A percentile compares a stretch with the other conserved stretches of the same genome.
phyloP scores from a whole-genome alignment of 2,797 vertebrate genomes.

The Sciaenops ocellatus region DNA sequence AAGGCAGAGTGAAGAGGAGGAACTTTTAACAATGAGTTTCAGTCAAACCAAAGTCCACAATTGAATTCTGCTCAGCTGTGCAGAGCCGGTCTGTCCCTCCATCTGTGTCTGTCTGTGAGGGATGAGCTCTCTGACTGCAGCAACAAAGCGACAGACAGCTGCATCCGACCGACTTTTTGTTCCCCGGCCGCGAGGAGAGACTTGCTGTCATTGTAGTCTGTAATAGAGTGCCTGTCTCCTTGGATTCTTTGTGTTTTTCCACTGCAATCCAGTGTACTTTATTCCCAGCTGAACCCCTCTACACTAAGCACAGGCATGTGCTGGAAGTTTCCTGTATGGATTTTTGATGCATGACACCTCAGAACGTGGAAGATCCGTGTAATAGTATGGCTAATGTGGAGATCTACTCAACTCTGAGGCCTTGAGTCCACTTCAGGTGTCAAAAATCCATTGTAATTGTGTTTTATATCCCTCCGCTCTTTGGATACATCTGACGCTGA shows the following conservation, averaged over 20 bases:
- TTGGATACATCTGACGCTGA: conserved; percentile 49
- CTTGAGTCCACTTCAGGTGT: conserved; percentile 19
- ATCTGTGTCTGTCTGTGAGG: conserved; percentile 39
- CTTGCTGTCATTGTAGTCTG: conserved; percentile 32
- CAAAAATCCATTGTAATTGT: conserved; percentile 55
- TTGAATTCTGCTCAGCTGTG: conserved; percentile 52
- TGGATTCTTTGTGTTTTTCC: conserved; percentile 11
- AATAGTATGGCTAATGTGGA: conserved; percentile 25
- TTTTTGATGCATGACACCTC: background rate
- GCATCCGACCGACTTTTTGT: conserved; percentile 40
- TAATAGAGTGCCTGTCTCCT: conserved; percentile 42
- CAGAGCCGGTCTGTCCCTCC: conserved; percentile 21
- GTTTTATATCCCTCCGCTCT: conserved; percentile 59
- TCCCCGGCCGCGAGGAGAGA: conserved; percentile 45
- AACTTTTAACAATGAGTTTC: conserved; percentile 66
- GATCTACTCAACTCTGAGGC: conserved; percentile 6
- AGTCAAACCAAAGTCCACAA: conserved; percentile 40
- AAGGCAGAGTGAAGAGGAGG: conserved; percentile 37
- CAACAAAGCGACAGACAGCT: conserved; percentile 42
- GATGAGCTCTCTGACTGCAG: conserved; percentile 45
- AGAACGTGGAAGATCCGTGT: background rate
- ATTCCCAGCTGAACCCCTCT: background rate
- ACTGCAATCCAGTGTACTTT: conserved; percentile 9
- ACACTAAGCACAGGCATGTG: conserved; percentile 1
- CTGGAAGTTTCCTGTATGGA: conserved; percentile 10